Evolutionary conservation across 37 sponge, comb jelly and placozoan species (phyloP), one percentile per base, ranked within the genome.

Genomic region (Crambe crambe): DNA sequence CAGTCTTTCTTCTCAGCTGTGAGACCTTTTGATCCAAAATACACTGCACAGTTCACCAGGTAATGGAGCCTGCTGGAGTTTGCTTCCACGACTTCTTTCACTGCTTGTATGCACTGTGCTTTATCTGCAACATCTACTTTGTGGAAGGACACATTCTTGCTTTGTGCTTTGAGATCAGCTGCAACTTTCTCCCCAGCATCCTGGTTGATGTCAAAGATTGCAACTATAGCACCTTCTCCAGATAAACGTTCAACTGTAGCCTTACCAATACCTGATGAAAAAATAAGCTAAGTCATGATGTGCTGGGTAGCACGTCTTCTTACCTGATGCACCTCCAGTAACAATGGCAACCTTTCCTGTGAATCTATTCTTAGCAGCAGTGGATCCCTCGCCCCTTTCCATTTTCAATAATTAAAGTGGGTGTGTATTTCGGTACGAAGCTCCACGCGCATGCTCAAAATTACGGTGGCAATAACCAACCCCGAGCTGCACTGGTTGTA

Each of bases 201-300:
- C 18, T 71, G 51, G 79, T 94, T 90, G 75, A 91, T 88, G 43
- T 94, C 95, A 64, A 94, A 90, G 26, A 94, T 74, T 42, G 82
- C 86, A 8, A 94, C 95, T 4, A 41, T 84, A 5, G 91, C 91
- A 42, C 95, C 95, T 77, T 94, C 95, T 15, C 73, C 60, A 10
- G 72, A 60, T 30, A 94, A 77, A 32, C 91, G 76, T 34, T 87
- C 86, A 18, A 91, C 91, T 30, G 87, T 87, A 0, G 89, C 91
- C 37, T 42, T 70, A n/a, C 95, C 95, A 39, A 94, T 94, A 36
- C 95, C 95, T 40, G 90, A 1, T n/a, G n/a, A n/a, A n/a, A n/a
- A n/a, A n/a, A n/a, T n/a, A n/a, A n/a, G n/a, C n/a, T n/a, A n/a
- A n/a, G n/a, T n/a, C n/a, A n/a, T n/a, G n/a, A n/a, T n/a, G n/a